Base-by-base conservation (phyloP, 2,797 vertebrate genomes). In the Parambassis ranga region DNA sequence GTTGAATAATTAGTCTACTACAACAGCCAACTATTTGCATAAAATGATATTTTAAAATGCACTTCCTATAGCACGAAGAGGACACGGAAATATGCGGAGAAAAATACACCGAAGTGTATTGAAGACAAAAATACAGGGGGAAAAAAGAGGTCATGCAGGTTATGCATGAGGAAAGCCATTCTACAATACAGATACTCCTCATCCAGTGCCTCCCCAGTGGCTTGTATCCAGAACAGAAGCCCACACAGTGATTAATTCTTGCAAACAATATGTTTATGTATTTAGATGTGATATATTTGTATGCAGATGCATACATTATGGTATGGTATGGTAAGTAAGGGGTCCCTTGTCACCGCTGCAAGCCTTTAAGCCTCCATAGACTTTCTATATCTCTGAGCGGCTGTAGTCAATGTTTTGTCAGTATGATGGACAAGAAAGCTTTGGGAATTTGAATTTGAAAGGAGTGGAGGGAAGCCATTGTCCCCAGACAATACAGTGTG, bases 371-470 rank as follows among this genome's bases (percentile, higher is more conserved):
- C 23, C 48, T 38, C 57, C 38, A 46, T 24, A 51, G 65, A 56
- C 58, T 56, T 71, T 53, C n/a, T 32, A 10, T 52, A 63, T 68
- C 57, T 44, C 48, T 18, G 20, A 48, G 62, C n/a, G n/a, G n/a
- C 41, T 70, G 7, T 58, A 30, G 51, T 37, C 18, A 23, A 2
- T 64, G 39, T 74, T 73, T 74, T 62, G 56, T 65, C 68, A 57
- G 63, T 42, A 13, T 64, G 67, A 78, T 52, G 50, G 72, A 69
- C 65, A 71, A 68, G 53, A 74, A 74, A 71, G 62, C 71, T 71
- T 66, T 66, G 50, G 13, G 61, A 76, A 79, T 85, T 79, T 75
- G 58, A 83, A 83, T 76, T 59, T 76, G 53, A 81, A 82, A 71
- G 56, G 48, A 65, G n/a, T 24, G 66, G 61, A 63, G 31, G 35